These are phyloP conservation scores for Xestia ashworthii DNA, from an alignment of 2,888 invertebrate species.

Conservation along the genomic window DNA sequence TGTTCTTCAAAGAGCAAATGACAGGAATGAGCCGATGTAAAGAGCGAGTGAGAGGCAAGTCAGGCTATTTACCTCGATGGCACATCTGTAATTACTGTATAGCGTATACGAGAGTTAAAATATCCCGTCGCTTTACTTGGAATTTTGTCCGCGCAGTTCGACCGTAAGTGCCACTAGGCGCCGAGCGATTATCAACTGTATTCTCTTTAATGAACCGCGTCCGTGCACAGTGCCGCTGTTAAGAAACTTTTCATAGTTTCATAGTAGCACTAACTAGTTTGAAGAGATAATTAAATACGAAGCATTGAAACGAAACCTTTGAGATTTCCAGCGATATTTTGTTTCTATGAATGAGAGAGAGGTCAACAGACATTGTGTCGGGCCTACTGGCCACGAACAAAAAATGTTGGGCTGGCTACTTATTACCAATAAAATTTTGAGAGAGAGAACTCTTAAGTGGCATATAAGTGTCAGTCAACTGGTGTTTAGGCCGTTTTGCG, in stretches of 20 bases:
- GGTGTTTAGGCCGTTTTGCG: slow-evolving; percentile 82
- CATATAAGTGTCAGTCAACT: slow-evolving; percentile 90
- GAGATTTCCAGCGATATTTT: slow-evolving; percentile 53
- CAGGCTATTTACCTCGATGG: slow-evolving; percentile 86
- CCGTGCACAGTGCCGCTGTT: slow-evolving; percentile 50
- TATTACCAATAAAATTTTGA: slow-evolving; percentile 88
- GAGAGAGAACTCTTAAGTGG: slow-evolving; percentile 86
- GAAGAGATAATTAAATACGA: slow-evolving; percentile 60
- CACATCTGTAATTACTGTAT: slow-evolving; percentile 88
- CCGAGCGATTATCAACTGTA: slow-evolving; percentile 78
- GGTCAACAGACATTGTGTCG: slow-evolving; percentile 74
- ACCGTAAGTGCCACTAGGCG: slow-evolving; percentile 74
- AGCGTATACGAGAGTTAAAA: slow-evolving; percentile 84
- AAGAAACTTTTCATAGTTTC: slow-evolving; percentile 60
- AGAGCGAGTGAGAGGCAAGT: slow-evolving; percentile 75
- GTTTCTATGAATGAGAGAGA: slow-evolving; percentile 71
- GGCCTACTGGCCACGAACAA: slow-evolving; percentile 71
- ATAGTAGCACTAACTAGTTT: slow-evolving; percentile 59
- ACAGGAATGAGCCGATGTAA: slow-evolving; percentile 80
- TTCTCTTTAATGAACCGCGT: slow-evolving; percentile 65
- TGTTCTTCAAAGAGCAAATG: slow-evolving; percentile 82
- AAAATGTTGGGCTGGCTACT: slow-evolving; percentile 84
- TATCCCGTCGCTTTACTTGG: slow-evolving; percentile 82
- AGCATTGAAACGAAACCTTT: slow-evolving; percentile 48
- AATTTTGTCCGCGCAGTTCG: slow-evolving; percentile 73